Evolutionary conservation across 2,888 invertebrate species (phyloP).

Genomic region (Xanthia icteritia): DNA sequence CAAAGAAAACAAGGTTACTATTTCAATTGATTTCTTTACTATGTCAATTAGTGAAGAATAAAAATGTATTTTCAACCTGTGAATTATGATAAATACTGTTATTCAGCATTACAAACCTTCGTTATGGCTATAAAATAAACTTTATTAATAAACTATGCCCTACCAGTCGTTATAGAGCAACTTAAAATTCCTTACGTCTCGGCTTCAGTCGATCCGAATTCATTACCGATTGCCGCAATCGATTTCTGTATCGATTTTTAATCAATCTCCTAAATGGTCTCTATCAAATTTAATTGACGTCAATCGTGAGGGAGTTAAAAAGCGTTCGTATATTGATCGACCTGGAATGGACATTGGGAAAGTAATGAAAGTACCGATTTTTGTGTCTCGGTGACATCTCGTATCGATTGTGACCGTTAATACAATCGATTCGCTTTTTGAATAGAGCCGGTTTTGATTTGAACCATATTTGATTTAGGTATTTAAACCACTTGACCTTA

Average conservation of each 20-base stretch:
- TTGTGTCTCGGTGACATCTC: slow-evolving; percentile 63
- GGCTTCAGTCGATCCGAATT: slow-evolving; percentile 69
- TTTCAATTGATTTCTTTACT: slow-evolving; percentile 54
- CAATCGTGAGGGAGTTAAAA: slow-evolving; percentile 79
- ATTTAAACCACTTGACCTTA: background rate
- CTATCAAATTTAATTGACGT: slow-evolving; percentile 87
- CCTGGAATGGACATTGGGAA: slow-evolving; percentile 65
- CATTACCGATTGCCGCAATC: slow-evolving; percentile 76
- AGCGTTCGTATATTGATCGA: slow-evolving; percentile 73
- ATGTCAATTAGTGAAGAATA: slow-evolving; percentile 62
- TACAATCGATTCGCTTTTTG: slow-evolving; percentile 8
- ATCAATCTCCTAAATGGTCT: slow-evolving; percentile 85
- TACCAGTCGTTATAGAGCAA: slow-evolving; percentile 72
- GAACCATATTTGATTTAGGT: background rate
- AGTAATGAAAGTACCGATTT: slow-evolving; percentile 71
- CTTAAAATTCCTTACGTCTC: slow-evolving; percentile 76
- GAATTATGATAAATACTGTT: slow-evolving; percentile 70
- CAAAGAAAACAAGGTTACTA: slow-evolving; percentile 54
- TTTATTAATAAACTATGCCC: slow-evolving; percentile 69
- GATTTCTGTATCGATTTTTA: slow-evolving; percentile 83
- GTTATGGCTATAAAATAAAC: slow-evolving; percentile 69
- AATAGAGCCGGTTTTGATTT: background rate
- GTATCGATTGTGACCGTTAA: slow-evolving; percentile 34
- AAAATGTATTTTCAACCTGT: slow-evolving; percentile 53
- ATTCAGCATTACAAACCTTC: slow-evolving; percentile 67